Percentiles rank a stretch among this genome's conserved stretches.
Conservation (phyloP, 2,113 vertebrate species). For the Labeo catla region DNA sequence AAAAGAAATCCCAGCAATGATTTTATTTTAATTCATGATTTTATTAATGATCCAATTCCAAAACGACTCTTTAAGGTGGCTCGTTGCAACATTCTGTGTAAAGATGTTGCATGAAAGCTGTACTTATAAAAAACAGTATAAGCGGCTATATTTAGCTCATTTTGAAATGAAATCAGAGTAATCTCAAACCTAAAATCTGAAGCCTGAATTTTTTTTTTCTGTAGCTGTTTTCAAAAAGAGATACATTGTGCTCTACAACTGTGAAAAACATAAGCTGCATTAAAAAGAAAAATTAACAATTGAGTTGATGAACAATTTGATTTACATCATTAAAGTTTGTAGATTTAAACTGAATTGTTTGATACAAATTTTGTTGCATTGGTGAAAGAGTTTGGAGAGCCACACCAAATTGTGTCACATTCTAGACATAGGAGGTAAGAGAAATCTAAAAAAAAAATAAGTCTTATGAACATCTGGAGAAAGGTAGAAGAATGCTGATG, state of each 20-base stretch:
- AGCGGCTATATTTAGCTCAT: background rate
- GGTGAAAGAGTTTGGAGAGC: background rate
- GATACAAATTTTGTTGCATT: background rate
- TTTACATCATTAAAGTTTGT: no score
- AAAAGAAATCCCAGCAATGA: background rate
- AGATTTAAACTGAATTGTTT: background rate
- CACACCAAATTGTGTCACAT: background rate
- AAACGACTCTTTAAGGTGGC: background rate
- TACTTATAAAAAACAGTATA: background rate
- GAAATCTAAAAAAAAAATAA: background rate
- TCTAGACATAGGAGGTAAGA: background rate
- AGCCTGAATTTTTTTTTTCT: no score
- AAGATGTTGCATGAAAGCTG: background rate
- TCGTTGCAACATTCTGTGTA: background rate
- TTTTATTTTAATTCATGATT: background rate
- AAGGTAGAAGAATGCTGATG: conserved; percentile 9
- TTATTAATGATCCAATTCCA: background rate
- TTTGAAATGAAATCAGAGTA: background rate
- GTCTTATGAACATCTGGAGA: conserved; percentile 10
- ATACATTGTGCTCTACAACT: no score
- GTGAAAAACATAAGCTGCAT: no score
- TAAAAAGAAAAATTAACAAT: no score
- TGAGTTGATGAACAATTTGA: no score
- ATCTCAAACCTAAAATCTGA: background rate
- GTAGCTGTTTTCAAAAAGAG: no score